phyloP scores from a whole-genome alignment of 2,113 vertebrate genomes.

The Numenius arquata region DNA sequence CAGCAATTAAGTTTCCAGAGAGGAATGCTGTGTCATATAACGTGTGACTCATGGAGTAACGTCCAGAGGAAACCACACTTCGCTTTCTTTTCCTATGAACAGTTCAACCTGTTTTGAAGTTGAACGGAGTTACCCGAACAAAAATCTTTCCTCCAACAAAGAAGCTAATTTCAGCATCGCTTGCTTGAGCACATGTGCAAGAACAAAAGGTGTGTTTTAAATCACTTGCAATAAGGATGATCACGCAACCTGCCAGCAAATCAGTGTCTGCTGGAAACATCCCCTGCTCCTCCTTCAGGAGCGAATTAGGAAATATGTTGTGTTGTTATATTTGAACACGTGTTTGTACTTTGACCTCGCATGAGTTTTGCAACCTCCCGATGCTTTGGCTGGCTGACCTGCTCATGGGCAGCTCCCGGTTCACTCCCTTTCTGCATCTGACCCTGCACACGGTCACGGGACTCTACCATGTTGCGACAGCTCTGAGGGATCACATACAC shows the following conservation, averaged over 20 bases:
- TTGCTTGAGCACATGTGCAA: neutral
- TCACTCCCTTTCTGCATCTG: neutral
- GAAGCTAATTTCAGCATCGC: neutral
- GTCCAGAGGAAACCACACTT: neutral
- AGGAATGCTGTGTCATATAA: conserved; percentile 17
- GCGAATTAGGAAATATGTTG: neutral
- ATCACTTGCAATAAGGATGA: neutral
- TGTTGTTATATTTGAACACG: neutral
- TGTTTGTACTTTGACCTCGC: neutral
- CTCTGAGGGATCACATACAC: neutral
- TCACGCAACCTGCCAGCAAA: neutral
- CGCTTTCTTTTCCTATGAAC: neutral
- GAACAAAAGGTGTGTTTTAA: neutral
- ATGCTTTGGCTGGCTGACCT: neutral
- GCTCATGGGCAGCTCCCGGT: neutral
- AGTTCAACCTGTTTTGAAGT: neutral
- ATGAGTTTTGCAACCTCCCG: neutral
- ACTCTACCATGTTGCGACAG: neutral
- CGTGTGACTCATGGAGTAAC: neutral
- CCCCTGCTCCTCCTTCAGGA: neutral
- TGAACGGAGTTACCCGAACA: neutral
- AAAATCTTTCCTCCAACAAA: neutral
- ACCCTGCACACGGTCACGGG: fast-evolving
- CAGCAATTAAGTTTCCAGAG: neutral
- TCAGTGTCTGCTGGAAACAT: neutral